These are phyloP conservation scores for Rachycentron canadum DNA, from an alignment of 2,797 vertebrate genomes.

Conservation along the genomic window DNA sequence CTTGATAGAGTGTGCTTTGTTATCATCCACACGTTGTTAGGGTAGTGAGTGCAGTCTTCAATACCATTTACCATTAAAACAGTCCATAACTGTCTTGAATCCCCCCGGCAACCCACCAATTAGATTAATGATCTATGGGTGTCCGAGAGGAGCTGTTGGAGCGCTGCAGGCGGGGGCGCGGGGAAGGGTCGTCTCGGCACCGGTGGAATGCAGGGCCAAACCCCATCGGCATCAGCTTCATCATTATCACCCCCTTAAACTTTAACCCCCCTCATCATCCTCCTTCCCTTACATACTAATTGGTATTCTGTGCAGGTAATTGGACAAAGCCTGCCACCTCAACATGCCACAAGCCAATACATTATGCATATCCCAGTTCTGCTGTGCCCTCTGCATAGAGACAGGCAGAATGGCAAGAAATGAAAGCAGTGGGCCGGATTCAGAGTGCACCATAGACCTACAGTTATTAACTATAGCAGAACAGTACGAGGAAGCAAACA, in stretches of 20 bases:
- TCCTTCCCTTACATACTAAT: slow-evolving; percentile 81
- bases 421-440: slow-evolving; percentile 25
- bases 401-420: slow-evolving; percentile 40
- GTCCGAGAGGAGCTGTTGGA: slow-evolving; percentile 73
- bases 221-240: slow-evolving; percentile 79
- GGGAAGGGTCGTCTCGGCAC: slow-evolving; percentile 60
- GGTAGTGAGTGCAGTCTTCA: slow-evolving; percentile 69
- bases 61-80: slow-evolving; percentile 81
- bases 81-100: slow-evolving; percentile 79
- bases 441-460: slow-evolving; percentile 6
- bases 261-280: slow-evolving; percentile 83
- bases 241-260: slow-evolving; percentile 86
- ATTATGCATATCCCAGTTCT: slow-evolving; percentile 72
- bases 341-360: slow-evolving; percentile 70
- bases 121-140: slow-evolving; percentile 86
- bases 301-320: slow-evolving; percentile 80
- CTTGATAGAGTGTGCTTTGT: slow-evolving; percentile 68
- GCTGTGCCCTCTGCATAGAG: slow-evolving; percentile 52
- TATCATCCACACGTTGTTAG: slow-evolving; percentile 70
- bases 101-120: slow-evolving; percentile 82
- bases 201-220: slow-evolving; percentile 59
- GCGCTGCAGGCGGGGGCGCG: slow-evolving; percentile 52
- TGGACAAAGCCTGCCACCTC: slow-evolving; percentile 76
- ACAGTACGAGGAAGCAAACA: background rate
- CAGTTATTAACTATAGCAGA: background rate